These are phyloP conservation scores for Epirrita christyi DNA, from an alignment of 2,888 invertebrate genomes.

Conservation along the genomic window DNA sequence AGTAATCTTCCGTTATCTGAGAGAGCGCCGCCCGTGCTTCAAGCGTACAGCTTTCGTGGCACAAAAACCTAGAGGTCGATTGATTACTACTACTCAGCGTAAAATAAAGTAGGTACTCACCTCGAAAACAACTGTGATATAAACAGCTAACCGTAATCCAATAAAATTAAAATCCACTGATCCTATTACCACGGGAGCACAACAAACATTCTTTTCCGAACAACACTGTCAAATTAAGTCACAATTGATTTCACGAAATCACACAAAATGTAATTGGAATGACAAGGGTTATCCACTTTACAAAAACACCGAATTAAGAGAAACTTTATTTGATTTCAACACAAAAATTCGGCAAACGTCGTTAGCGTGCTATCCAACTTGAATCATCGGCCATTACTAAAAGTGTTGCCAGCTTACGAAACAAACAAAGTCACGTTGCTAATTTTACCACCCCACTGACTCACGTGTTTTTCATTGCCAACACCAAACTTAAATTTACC, in stretches of 20 bases:
- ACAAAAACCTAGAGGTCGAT: slow-evolving; percentile 41
- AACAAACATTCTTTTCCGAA: slow-evolving; percentile 74
- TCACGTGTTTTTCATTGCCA: slow-evolving; percentile 58
- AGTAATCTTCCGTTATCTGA: slow-evolving; percentile 78
- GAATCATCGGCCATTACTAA: slow-evolving; percentile 81
- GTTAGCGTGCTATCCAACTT: slow-evolving; percentile 64
- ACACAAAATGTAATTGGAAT: slow-evolving; percentile 59
- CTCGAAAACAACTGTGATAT: slow-evolving; percentile 68
- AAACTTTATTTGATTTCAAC: slow-evolving; percentile 71
- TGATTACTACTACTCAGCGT: slow-evolving; percentile 6
- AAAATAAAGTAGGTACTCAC: slow-evolving; percentile 57
- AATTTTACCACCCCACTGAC: slow-evolving; percentile 45
- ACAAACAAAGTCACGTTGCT: slow-evolving; percentile 65
- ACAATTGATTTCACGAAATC: slow-evolving; percentile 63
- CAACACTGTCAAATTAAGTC: slow-evolving; percentile 66
- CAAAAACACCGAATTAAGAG: slow-evolving; percentile 63
- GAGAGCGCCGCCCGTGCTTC: slow-evolving; percentile 54
- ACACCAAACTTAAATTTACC: not conserved
- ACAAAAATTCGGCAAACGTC: slow-evolving; percentile 70
- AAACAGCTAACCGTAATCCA: slow-evolving; percentile 80
- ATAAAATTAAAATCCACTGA: slow-evolving; percentile 77
- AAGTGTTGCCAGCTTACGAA: slow-evolving; percentile 64
- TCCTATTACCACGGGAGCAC: slow-evolving; percentile 79
- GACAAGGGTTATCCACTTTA: slow-evolving; percentile 58
- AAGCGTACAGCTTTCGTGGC: slow-evolving; percentile 71